Percentiles rank a stretch among this genome's conserved stretches.
Evolutionary conservation across 2,888 invertebrate species (phyloP).

Genomic region (Drosophila pegasa): DNA sequence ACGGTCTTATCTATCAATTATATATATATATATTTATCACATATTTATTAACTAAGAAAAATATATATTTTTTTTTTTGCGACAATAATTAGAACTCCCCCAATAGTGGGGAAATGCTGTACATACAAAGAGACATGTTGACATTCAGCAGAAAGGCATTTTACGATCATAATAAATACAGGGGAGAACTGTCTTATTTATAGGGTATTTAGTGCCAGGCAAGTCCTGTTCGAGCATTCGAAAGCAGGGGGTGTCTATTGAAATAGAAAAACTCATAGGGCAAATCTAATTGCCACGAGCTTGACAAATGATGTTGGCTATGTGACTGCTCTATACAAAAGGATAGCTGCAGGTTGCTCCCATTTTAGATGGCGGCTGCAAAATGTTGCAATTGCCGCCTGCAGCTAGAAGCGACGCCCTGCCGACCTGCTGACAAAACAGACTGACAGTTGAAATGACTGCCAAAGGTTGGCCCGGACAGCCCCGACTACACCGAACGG

Average conservation of each 20-base stretch:
- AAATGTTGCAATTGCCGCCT: constrained; percentile 69
- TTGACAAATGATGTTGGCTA: constrained; percentile 70
- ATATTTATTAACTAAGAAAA: background rate
- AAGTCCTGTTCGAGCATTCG: background rate
- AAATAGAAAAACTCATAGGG: constrained; percentile 55
- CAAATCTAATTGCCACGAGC: constrained; percentile 68
- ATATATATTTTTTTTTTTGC: background rate
- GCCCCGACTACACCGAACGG: background rate
- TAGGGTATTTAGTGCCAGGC: background rate
- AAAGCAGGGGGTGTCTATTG: constrained; percentile 24
- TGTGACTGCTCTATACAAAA: constrained; percentile 31
- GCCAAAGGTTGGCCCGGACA: constrained; percentile 37
- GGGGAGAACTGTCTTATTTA: background rate
- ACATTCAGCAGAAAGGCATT: too few species aligned
- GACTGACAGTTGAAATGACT: constrained; percentile 54
- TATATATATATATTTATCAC: too few species aligned
- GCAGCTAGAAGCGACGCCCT: constrained; percentile 36
- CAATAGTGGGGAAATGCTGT: too few species aligned
- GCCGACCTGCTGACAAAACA: constrained; percentile 29
- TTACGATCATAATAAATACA: too few species aligned
- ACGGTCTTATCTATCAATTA: background rate
- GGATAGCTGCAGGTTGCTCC: constrained; percentile 31
- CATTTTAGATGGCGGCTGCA: constrained; percentile 41
- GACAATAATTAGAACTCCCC: too few species aligned
- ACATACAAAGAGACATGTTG: too few species aligned